Base-by-base conservation (phyloP, 2,888 invertebrate species). In the Heliconius ethilla region DNA sequence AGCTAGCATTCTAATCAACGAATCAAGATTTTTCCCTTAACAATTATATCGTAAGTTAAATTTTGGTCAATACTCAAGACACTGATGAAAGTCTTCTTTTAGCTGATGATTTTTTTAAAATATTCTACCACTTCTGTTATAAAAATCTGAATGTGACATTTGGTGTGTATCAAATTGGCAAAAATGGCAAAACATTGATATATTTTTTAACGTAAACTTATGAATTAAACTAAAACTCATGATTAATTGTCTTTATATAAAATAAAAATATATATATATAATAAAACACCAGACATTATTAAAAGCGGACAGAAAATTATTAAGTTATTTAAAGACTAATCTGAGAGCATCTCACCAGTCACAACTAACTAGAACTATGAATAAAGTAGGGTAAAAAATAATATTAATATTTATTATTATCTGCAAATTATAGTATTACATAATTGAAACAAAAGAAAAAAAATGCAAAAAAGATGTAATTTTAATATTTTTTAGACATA, bases 1-100 rank as follows among this genome's bases (percentile, higher is more conserved):
- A 79, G 75, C 84, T 84, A 85, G 84, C 86, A 81, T 77, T 80
- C 83, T 83, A 84, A 75, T 65, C 70, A 77, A 75, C 63, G 65
- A 63, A 74, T 77, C 45, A 69, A 75, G n/a, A 27, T 45, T 75
- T 75, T 25, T 55, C 51, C 62, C 69, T 74, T 63, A 59, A 74
- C 67, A 78, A 74, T 62, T 74, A 75, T 75, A 74, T 75, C 51
- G 70, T 75, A 78, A 77, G 74, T 51, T 74, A 74, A 62, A 77
- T 67, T 77, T 78, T 75, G 69, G 69, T 69, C 69, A 69, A 69
- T 40, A 69, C 69, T 69, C 69, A 40, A 40, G 69, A 69, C 69
- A 69, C 40, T 69, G 69, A 67, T 67, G 67, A 67, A 67, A 67
- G 40, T 69, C 69, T 69, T 69, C 40, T 45, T 69, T 69, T 69